Conservation (phyloP, 2,888 invertebrate genomes). For the Minunthozetes semirufus region DNA sequence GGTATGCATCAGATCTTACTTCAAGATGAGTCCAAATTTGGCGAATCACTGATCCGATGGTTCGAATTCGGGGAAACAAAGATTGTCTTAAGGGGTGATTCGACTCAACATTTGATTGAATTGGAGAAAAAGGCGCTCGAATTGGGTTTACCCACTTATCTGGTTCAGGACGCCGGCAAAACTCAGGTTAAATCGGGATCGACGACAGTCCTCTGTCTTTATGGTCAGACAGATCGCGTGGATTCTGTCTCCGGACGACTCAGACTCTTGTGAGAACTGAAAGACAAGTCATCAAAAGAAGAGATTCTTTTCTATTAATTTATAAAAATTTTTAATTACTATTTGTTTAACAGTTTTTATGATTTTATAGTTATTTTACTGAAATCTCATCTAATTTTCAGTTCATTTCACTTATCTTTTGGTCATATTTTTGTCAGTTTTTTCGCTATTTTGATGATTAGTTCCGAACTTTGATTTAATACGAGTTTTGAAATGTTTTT, state of each 20-base stretch:
- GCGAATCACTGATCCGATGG: conserved; percentile 49
- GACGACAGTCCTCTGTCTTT: conserved; percentile 45
- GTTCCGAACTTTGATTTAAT: too few species aligned
- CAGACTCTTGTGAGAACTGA: conserved; percentile 40
- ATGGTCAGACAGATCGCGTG: conserved; percentile 44
- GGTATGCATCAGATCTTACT: conserved; percentile 54
- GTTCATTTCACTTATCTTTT: too few species aligned
- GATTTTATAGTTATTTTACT: background rate
- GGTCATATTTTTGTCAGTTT: too few species aligned
- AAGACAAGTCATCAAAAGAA: too few species aligned
- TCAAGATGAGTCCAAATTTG: conserved; percentile 48
- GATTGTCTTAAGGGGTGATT: conserved; percentile 51
- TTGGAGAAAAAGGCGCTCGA: conserved; percentile 49
- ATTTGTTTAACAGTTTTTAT: background rate
- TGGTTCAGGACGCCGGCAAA: conserved; percentile 54
- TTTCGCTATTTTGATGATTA: too few species aligned
- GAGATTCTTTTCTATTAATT: too few species aligned
- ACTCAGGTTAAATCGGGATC: conserved; percentile 49
- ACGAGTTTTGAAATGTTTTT: too few species aligned
- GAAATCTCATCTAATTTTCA: too few species aligned
- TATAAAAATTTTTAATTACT: background rate
- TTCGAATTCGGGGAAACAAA: conserved; percentile 51
- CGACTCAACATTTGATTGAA: conserved; percentile 50
- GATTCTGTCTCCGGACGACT: conserved; percentile 45
- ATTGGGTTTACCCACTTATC: conserved; percentile 49